Conservation (phyloP, 2,113 vertebrate genomes). For the Asarcornis scutulata region DNA sequence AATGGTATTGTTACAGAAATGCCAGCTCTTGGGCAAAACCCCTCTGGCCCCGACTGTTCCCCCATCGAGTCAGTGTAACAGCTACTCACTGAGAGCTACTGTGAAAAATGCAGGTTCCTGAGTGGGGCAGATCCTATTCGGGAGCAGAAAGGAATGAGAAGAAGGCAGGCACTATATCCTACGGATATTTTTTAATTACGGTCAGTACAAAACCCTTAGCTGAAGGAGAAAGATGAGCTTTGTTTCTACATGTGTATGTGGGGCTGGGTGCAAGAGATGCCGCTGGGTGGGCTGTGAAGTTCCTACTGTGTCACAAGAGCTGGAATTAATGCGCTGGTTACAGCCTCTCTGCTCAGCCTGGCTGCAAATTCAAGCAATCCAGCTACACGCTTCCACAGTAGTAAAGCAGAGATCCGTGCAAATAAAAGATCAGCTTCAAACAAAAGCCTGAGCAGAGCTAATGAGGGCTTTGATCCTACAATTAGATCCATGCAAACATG, state of each 20-base stretch:
- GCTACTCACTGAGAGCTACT: not conserved
- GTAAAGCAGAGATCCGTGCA: not conserved
- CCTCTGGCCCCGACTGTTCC: not conserved
- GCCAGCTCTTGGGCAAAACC: not conserved
- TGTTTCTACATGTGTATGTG: not conserved
- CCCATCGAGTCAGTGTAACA: not conserved
- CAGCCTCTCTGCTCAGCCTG: not conserved
- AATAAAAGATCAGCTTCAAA: not conserved
- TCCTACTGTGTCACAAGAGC: not conserved
- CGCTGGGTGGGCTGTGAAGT: not conserved
- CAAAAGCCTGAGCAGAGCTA: not conserved
- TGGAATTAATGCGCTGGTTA: not conserved
- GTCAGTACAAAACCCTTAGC: not conserved
- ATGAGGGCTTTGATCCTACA: not conserved
- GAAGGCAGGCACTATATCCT: not conserved
- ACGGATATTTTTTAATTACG: not conserved
- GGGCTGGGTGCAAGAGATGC: not conserved
- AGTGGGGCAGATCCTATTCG: not conserved
- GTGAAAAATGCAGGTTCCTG: not conserved
- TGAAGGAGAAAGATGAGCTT: not conserved
- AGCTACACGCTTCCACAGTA: not conserved
- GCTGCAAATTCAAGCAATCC: not conserved
- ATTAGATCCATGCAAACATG: not conserved
- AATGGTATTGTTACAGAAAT: not conserved
- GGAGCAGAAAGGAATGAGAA: fast-evolving